Percentiles rank a stretch among this genome's conserved stretches.
phyloP scores from a whole-genome alignment of 2,113 vertebrate genomes.

The Hippocampus zosterae region DNA sequence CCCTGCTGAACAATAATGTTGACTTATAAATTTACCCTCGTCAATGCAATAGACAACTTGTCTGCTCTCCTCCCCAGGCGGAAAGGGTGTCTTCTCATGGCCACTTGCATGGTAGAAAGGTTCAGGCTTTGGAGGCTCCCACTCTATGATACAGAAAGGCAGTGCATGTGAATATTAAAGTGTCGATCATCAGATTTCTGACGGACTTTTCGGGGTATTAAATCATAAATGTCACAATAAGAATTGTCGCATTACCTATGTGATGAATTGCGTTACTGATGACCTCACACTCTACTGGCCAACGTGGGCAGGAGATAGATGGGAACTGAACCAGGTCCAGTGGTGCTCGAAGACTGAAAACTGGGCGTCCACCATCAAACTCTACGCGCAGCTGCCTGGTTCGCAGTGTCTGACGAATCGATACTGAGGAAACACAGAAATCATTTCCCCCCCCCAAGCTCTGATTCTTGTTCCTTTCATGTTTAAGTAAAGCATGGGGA shows the following conservation, averaged over 20 bases:
- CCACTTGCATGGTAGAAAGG: slow-evolving; percentile 77
- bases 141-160: slow-evolving; percentile 69
- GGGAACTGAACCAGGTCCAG: slow-evolving; percentile 69
- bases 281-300: slow-evolving; percentile 87
- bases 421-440: slow-evolving; percentile 57
- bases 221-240: neutral
- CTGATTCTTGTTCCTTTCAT: neutral
- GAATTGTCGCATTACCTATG: slow-evolving; percentile 68
- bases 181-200: neutral
- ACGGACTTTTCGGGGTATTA: neutral
- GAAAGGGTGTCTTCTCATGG: slow-evolving; percentile 51
- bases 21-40: slow-evolving; percentile 68
- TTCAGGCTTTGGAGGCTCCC: slow-evolving; percentile 81
- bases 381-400: slow-evolving; percentile 74
- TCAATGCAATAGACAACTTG: slow-evolving; percentile 75
- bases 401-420: slow-evolving; percentile 42
- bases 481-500: too few relatives aligned
- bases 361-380: slow-evolving; percentile 46
- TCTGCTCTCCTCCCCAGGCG: slow-evolving; percentile 62
- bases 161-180: neutral
- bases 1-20: neutral
- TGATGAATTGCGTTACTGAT: slow-evolving; percentile 77
- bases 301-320: slow-evolving; percentile 58
- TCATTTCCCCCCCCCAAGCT: neutral
- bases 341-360: slow-evolving; percentile 70